A percentile compares a stretch with the other conserved stretches of the same genome.
phyloP scores from a whole-genome alignment of 2,113 vertebrate species.

The Sturnira hondurensis region DNA sequence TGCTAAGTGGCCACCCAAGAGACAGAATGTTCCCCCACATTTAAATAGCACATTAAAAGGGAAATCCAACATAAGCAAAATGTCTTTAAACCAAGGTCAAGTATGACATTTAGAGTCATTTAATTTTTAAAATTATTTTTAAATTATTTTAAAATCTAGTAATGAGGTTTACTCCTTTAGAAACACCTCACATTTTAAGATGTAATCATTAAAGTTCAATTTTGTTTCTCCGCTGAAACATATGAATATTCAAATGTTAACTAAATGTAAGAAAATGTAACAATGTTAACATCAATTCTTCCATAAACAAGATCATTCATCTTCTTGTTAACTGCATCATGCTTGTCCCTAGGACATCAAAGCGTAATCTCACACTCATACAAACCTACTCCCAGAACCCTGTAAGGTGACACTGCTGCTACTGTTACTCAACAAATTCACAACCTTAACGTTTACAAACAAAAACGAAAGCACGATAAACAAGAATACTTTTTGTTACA shows the following conservation, averaged over 20 bases:
- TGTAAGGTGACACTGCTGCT: background rate
- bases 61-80: slow-evolving; percentile 35
- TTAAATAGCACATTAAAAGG: slow-evolving; percentile 22
- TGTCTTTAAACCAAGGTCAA: slow-evolving; percentile 52
- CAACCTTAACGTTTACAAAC: slow-evolving; percentile 41
- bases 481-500: slow-evolving; percentile 52
- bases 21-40: background rate
- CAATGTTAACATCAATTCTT: slow-evolving; percentile 27
- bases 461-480: background rate
- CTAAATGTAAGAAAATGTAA: background rate
- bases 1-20: background rate
- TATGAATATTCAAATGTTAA: slow-evolving; percentile 33
- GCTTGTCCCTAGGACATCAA: slow-evolving; percentile 17
- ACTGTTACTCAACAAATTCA: background rate
- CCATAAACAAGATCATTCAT: slow-evolving; percentile 40
- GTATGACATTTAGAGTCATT: background rate
- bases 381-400: background rate
- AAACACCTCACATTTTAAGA: slow-evolving; percentile 10
- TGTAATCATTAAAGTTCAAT: slow-evolving; percentile 33
- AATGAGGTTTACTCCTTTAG: background rate
- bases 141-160: background rate
- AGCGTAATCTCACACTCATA: slow-evolving; percentile 48
- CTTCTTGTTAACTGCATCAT: background rate
- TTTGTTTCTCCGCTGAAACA: slow-evolving; percentile 34
- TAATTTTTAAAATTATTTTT: background rate